phyloP scores from a whole-genome alignment of 2,113 vertebrate species.

The Sylvia atricapilla region DNA sequence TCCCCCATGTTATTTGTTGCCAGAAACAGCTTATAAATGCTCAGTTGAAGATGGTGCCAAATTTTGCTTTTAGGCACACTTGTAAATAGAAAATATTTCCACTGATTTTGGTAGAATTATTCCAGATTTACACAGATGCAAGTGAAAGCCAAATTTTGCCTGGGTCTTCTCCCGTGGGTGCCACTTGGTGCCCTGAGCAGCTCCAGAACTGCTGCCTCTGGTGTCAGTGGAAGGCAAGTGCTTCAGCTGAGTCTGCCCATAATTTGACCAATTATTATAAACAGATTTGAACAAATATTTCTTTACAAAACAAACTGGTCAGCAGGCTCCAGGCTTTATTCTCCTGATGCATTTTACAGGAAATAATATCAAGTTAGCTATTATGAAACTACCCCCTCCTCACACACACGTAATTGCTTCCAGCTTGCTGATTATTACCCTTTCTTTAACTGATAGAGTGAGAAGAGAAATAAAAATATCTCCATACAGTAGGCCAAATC shows the following conservation, averaged over 20 bases:
- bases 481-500: slow-evolving; percentile 55
- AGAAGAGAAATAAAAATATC: slow-evolving; percentile 60
- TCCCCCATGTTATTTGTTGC: slow-evolving; percentile 59
- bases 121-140: neutral
- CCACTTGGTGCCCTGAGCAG: neutral
- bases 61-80: slow-evolving; percentile 44
- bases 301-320: slow-evolving; percentile 53
- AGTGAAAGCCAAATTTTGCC: neutral
- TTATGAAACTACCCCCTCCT: slow-evolving; percentile 67
- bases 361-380: slow-evolving; percentile 66
- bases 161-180: neutral
- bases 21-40: slow-evolving; percentile 64
- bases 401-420: slow-evolving; percentile 59
- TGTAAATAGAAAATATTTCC: slow-evolving; percentile 19
- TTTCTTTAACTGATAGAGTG: slow-evolving; percentile 64
- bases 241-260: neutral
- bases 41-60: slow-evolving; percentile 23
- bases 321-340: slow-evolving; percentile 51
- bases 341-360: slow-evolving; percentile 64
- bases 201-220: neutral
- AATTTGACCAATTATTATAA: slow-evolving; percentile 48
- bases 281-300: slow-evolving; percentile 49
- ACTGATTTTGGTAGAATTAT: neutral
- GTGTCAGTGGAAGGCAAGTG: slow-evolving; percentile 11
- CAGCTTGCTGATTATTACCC: slow-evolving; percentile 64